These are phyloP conservation scores for Bos javanicus DNA, from an alignment of 2,113 vertebrate species.

Conservation along the genomic window DNA sequence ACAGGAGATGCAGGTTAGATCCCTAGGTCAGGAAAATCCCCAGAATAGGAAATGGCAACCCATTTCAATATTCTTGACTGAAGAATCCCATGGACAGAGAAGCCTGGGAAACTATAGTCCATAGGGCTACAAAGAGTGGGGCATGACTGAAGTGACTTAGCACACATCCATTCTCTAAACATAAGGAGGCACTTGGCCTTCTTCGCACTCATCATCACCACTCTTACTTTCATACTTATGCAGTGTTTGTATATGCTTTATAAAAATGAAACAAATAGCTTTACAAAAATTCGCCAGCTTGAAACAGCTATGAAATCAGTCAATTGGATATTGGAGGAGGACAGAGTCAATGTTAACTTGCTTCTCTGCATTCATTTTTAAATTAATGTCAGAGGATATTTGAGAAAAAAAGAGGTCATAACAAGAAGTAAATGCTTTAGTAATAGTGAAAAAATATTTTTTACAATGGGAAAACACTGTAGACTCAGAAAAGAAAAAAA, in stretches of 20 bases:
- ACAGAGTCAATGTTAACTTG: neutral
- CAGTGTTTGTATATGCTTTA: neutral
- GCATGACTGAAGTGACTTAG: too few relatives aligned
- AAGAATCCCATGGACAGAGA: too few relatives aligned
- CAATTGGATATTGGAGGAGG: neutral
- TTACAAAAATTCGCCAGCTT: neutral
- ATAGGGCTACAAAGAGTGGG: too few relatives aligned
- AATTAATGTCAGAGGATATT: neutral
- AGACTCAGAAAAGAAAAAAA: neutral
- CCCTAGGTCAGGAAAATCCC: too few relatives aligned
- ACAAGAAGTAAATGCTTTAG: neutral
- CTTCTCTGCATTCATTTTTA: neutral
- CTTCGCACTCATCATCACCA: neutral
- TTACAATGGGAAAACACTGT: neutral
- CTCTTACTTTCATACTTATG: neutral
- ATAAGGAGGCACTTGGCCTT: neutral
- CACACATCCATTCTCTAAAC: neutral
- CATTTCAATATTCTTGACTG: too few relatives aligned
- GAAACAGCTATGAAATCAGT: neutral
- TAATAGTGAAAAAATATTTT: neutral
- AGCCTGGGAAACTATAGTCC: too few relatives aligned
- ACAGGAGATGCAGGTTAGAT: too few relatives aligned
- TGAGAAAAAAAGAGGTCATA: neutral
- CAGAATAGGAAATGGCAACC: too few relatives aligned
- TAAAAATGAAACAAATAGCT: neutral